Conservation (phyloP, 2,888 invertebrate species). For the Gonocerus acuteangulatus region DNA sequence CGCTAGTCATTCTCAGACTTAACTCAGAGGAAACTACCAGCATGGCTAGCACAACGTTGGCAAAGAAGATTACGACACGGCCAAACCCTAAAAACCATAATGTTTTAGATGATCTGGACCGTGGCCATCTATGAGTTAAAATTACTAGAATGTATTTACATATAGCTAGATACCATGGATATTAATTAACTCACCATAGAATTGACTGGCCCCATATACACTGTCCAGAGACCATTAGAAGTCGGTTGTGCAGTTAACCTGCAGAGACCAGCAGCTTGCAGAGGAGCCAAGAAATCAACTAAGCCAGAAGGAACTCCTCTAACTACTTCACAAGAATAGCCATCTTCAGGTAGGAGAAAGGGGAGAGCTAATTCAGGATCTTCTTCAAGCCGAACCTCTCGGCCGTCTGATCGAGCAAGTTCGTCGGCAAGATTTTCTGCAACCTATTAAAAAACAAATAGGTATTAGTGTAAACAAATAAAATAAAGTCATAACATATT, state of each 20-base stretch:
- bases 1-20: no score
- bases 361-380: constrained; percentile 84
- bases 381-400: constrained; percentile 80
- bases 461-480: no score
- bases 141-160: background rate
- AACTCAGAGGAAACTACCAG: no score
- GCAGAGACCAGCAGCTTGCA: constrained; percentile 79
- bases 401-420: constrained; percentile 78
- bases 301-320: constrained; percentile 85
- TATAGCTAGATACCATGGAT: background rate
- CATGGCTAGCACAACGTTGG: no score
- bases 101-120: no score
- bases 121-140: background rate
- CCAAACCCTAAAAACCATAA: no score
- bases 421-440: constrained; percentile 88
- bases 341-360: constrained; percentile 91
- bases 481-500: no score
- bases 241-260: constrained; percentile 83
- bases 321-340: constrained; percentile 93
- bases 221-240: constrained; percentile 90
- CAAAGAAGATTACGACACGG: no score
- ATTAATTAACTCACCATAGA: constrained; percentile 37
- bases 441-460: constrained; percentile 55
- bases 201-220: constrained; percentile 54
- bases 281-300: constrained; percentile 75